Percentiles rank a stretch among this genome's conserved stretches.
Evolutionary conservation across 2,113 vertebrate genomes (phyloP).

Genomic region (Phodopus roborovskii): DNA sequence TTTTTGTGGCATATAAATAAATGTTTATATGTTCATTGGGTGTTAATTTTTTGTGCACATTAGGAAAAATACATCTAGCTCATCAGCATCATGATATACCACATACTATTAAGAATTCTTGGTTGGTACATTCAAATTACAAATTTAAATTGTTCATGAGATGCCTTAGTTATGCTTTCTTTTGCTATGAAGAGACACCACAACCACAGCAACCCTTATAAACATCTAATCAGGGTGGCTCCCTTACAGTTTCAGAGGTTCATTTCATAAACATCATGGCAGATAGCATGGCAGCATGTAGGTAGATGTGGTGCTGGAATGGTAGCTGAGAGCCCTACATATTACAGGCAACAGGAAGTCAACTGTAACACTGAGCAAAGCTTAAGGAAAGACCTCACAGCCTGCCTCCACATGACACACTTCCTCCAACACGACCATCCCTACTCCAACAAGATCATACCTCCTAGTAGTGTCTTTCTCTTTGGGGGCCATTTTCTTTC

Average conservation of each 20-base stretch:
- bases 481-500: neutral
- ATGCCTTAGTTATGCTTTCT: neutral
- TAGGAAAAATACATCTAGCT: conserved; percentile 10
- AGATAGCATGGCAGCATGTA: neutral
- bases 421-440: neutral
- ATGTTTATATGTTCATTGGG: neutral
- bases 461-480: neutral
- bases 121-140: neutral
- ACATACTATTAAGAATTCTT: neutral
- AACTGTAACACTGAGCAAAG: neutral
- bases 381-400: neutral
- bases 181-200: neutral
- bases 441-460: neutral
- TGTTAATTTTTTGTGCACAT: neutral
- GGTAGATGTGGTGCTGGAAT: neutral
- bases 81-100: neutral
- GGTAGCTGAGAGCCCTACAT: neutral
- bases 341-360: neutral
- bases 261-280: neutral
- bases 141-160: neutral
- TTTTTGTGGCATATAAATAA: neutral
- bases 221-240: neutral
- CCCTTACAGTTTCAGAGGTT: neutral
- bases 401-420: neutral
- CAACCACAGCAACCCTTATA: neutral